Conservation (phyloP, 2,888 invertebrate species). For the Agonopterix heracliana region DNA sequence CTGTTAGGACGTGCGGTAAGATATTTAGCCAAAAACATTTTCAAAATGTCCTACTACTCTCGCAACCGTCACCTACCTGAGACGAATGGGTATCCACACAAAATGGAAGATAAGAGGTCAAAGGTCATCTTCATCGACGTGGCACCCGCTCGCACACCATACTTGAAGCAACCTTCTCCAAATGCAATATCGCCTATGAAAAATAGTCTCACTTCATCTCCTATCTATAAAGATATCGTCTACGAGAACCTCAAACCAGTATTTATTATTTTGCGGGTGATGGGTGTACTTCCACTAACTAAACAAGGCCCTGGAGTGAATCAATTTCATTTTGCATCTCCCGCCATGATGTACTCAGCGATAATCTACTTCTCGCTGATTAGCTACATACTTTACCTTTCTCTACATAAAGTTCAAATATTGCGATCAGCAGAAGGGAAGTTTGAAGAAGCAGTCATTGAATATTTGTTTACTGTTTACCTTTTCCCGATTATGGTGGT, state of each 20-base stretch:
- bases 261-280: slow-evolving; percentile 55
- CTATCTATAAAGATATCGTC: slow-evolving; percentile 54
- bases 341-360: slow-evolving; percentile 77
- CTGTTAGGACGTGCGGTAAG: neutral
- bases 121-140: slow-evolving; percentile 59
- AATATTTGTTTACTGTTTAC: slow-evolving; percentile 84
- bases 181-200: slow-evolving; percentile 50
- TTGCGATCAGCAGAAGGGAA: slow-evolving; percentile 78
- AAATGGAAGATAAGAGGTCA: slow-evolving; percentile 41
- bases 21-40: too few species aligned
- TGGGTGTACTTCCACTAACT: slow-evolving; percentile 80
- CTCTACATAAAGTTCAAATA: slow-evolving; percentile 78
- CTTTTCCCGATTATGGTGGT: slow-evolving; percentile 79
- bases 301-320: slow-evolving; percentile 65
- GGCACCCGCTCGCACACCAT: slow-evolving; percentile 49
- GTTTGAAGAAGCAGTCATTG: slow-evolving; percentile 85
- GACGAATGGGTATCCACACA: slow-evolving; percentile 50
- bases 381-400: slow-evolving; percentile 77
- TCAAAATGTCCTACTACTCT: slow-evolving; percentile 48
- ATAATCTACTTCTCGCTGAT: slow-evolving; percentile 64
- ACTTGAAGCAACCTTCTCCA: slow-evolving; percentile 33
- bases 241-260: slow-evolving; percentile 69
- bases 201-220: slow-evolving; percentile 45
- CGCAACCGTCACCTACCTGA: slow-evolving; percentile 42
- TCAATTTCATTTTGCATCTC: slow-evolving; percentile 63